Evolutionary conservation across 2,888 invertebrate genomes (phyloP), one percentile per base, ranked within the genome.

Genomic region (Microplitis deprimator): DNA sequence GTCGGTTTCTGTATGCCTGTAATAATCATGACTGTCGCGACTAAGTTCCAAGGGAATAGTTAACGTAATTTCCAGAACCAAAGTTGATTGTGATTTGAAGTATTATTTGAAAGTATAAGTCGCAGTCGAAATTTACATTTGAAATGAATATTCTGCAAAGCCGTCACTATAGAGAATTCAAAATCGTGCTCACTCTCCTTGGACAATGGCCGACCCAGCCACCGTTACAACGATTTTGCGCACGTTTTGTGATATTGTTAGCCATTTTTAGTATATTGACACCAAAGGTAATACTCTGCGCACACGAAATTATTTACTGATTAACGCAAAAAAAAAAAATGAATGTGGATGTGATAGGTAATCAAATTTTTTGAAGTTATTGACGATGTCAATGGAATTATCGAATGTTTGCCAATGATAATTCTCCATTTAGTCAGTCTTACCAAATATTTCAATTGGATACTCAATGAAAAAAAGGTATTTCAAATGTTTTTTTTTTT

Each of bases 401-500:
- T 81, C 41, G 80, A 81, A 6, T 75, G 73, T 5, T 59, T 68
- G 16, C 79, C 80, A 6, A 73, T 78, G 40, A 38, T 81, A 1
- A 60, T 29, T 1, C 29, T 73, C 20, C 75, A 79, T n/a, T 10
- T 71, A 59, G 64, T 50, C 1, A 78, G 40, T 5, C 41, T 7
- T 17, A 20, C 78, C 39, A 81, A 81, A 61, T 39, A 72, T 7
- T 67, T 60, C 3, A 79, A 77, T 13, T 81, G 78, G n/a, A 60
- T 76, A 50, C 72, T 77, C 38, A 75, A 78, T 65, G 62, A 13
- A 5, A 61, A 79, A 10, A 79, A 79, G 78, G 80, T 81, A 76
- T 8, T 39, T 68, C 13, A 10, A 13, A 13, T 6, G 0, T 50
- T 50, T 50, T 50, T 50, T 6, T 50, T 50, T 50, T 6, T 50